Evolutionary conservation across 2,888 invertebrate genomes (phyloP), one percentile per base, ranked within the genome.

Genomic region (Acronicta psi): DNA sequence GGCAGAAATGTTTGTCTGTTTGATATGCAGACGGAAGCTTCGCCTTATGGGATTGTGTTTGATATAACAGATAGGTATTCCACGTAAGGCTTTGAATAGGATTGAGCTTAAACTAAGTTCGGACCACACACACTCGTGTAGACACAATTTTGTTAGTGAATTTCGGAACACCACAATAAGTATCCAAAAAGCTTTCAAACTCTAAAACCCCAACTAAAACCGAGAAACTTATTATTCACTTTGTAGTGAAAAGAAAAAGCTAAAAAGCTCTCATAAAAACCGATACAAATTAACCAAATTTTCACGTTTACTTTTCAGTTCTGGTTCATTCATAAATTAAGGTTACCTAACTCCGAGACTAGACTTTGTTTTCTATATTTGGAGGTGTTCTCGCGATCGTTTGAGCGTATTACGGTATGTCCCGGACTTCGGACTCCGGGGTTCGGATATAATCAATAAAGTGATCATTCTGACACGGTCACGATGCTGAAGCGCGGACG

Each of bases 401-500:
- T 76, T 76, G 52, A 57, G 61, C 54, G 74, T 74, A 69, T 63
- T 75, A 77, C 75, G 75, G 75, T 77, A 74, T 59, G 53, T 70
- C 37, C 44, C 60, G 56, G 58, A 45, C 31, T 66, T 64, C 37
- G 34, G 61, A 34, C 34, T 34, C 64, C 37, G 34, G 61, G n/a
- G n/a, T 34, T 34, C 34, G 34, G 61, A 41, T 82, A 90, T 93
- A 93, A 94, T 94, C 93, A 93, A 94, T 94, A 92, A 92, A 91
- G 89, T 84, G 90, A 87, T 89, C 87, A 86, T 77, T 84, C 77
- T 80, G 93, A 89, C 88, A 93, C 93, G 93, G 93, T 94, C 93
- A 94, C 93, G 93, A 79, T 70, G 77, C 77, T 70, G 80, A 85
- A 81, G 79, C 81, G 80, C 85, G 90, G 86, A 93, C 93, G 91